Base-by-base conservation (phyloP, 2,113 vertebrate genomes). In the Nettapus auritus region DNA sequence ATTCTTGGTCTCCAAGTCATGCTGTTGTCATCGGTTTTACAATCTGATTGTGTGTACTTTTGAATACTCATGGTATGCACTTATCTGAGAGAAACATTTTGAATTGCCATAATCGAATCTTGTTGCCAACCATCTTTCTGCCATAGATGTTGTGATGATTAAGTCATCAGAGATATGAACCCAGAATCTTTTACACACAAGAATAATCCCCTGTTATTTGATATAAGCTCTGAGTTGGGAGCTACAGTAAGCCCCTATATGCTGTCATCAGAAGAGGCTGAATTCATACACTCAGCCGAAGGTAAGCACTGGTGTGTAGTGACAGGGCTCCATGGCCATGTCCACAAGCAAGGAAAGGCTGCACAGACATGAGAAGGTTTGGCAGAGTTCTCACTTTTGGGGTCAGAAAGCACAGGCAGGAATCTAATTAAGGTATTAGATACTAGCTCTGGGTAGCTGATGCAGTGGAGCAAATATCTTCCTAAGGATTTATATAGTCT, bases 71-170 rank as follows among this genome's bases (percentile, higher is more conserved):
- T 25, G 38, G 77, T 90, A 57, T 71, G 48, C 19, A 6, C 25
- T 94, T 90, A 92, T 60, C 69, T 78, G 68, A 92, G 90, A 87
- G 53, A 93, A 66, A 89, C 64, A 64, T 90, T 93, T 93, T 94
- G 92, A 90, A 89, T 84, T 1, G 0, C 69, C 83, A 23, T 95
- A 90, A 89, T 89, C 91, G 94, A 76, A 92, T 89, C 81, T 82
- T 91, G 26, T 90, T 95, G 66, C 84, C 70, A 92, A 62, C 56
- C 90, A 64, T 86, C 66, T 90, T 93, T 96, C 88, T 84, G 69
- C 56, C 66, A 56, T 44, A 38, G 76, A 31, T 67, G 76, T 93
- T 81, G 69, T 86, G 91, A 86, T 82, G 88, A 91, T 90, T 86
- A 76, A 91, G 85, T 74, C 8, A 1, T 68, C 85, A 75, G 73